Percentiles rank a stretch among this genome's conserved stretches.
Conservation (phyloP, 2,888 invertebrate genomes). For the Xiphydria camelus region DNA sequence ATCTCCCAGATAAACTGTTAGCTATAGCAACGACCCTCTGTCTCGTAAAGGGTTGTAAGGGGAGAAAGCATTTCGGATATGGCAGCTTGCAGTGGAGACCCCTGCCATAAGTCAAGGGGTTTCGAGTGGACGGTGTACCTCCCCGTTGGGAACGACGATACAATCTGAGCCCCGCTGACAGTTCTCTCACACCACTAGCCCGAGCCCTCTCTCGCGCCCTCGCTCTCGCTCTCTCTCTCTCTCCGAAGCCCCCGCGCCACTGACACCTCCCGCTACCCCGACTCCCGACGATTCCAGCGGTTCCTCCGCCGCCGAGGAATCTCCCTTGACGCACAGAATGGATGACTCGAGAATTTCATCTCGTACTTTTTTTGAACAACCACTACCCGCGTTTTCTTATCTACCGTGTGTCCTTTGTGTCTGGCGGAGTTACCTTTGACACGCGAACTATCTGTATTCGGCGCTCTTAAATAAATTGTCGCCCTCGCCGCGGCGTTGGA, state of each 20-base stretch:
- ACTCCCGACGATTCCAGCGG: conserved; percentile 14
- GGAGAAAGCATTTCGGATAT: not conserved
- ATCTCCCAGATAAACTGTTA: too few species aligned
- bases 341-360: conserved; percentile 49
- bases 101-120: conserved; percentile 30
- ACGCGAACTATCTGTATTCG: conserved; percentile 19
- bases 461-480: conserved; percentile 29
- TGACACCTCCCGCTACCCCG: conserved; percentile 11
- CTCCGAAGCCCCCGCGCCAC: conserved; percentile 9
- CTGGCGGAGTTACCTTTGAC: conserved; percentile 11
- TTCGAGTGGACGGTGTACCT: conserved; percentile 36
- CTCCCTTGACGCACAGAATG: conserved; percentile 44
- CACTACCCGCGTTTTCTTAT: conserved; percentile 24
- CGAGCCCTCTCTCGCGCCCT: conserved; percentile 4
- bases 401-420: conserved; percentile 18
- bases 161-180: conserved; percentile 43
- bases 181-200: conserved; percentile 26
- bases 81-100: not conserved
- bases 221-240: not conserved
- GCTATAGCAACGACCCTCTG: too few species aligned
- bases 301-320: conserved; percentile 40
- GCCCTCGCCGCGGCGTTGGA: not conserved
- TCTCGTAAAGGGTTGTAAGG: not conserved
- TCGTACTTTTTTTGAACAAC: conserved; percentile 21
- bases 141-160: conserved; percentile 41